Evolutionary conservation across 1,140 invertebrate genomes (phyloP).

Genomic region (Yoshiicerus persimilis): DNA sequence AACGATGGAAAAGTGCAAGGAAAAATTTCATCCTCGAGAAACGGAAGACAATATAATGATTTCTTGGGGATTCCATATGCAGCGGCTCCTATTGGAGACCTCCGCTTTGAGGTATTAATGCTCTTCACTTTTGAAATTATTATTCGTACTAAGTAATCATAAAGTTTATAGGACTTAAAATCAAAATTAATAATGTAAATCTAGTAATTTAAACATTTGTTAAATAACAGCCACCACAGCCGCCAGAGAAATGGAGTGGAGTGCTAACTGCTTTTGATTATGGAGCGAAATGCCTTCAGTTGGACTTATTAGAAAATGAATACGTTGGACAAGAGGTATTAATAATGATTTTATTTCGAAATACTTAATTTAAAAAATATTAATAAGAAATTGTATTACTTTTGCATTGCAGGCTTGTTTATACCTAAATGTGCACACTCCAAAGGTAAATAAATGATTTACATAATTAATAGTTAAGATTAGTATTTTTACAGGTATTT

Average conservation of each 20-base stretch:
- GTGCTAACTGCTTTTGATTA: background rate
- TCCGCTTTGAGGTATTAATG: conserved; percentile 1
- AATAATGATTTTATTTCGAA: too few species aligned
- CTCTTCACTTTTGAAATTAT: too few species aligned
- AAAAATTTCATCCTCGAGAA: background rate
- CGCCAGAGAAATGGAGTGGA: conserved; percentile 24
- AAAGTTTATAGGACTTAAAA: too few species aligned
- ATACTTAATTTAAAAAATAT: too few species aligned
- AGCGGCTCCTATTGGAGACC: background rate
- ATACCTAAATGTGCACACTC: background rate
- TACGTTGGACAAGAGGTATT: background rate
- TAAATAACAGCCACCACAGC: conserved; percentile 28
- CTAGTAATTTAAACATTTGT: too few species aligned
- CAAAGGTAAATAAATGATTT: background rate
- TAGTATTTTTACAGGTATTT: too few species aligned
- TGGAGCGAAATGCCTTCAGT: conserved; percentile 16
- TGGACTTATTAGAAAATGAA: background rate
- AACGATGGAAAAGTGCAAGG: background rate
- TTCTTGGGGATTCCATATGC: conserved; percentile 30
- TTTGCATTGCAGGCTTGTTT: background rate
- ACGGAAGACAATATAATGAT: conserved; percentile 4
- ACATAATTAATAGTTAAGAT: background rate
- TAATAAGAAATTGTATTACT: background rate
- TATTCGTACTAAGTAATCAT: background rate
- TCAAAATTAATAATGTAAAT: too few species aligned